phyloP scores from a whole-genome alignment of 2,797 vertebrate genomes.

The Hipposideros larvatus region DNA sequence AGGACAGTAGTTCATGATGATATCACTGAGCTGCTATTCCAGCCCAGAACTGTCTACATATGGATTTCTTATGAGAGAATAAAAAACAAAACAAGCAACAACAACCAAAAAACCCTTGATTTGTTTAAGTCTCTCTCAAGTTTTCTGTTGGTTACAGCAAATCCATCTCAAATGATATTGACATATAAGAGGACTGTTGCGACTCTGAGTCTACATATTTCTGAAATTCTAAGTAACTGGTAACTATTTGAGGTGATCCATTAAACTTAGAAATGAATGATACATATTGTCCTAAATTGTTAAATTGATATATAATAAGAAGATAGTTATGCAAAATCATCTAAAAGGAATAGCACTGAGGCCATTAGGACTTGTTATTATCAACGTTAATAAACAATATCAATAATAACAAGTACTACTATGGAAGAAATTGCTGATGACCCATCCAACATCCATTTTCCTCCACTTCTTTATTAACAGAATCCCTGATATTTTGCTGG shows the following conservation, averaged over 20 bases:
- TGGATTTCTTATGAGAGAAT: conserved; percentile 36
- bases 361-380: neutral
- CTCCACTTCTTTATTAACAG: neutral
- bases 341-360: neutral
- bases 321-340: neutral
- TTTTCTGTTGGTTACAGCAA: conserved; percentile 21
- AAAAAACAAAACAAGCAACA: neutral
- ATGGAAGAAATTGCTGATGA: neutral
- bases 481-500: neutral
- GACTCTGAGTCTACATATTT: conserved; percentile 26
- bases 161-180: conserved; percentile 20
- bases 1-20: neutral
- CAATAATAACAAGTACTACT: neutral
- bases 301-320: neutral
- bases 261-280: conserved; percentile 24
- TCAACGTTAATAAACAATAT: neutral
- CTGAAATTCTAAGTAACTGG: conserved; percentile 29
- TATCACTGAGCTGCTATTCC: neutral
- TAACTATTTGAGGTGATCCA: neutral
- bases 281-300: neutral
- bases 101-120: neutral
- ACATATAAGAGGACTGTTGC: neutral
- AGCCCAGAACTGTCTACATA: neutral
- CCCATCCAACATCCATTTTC: neutral
- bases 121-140: neutral